Conservation (phyloP, 2,888 invertebrate genomes). For the Andrena bicolor region DNA sequence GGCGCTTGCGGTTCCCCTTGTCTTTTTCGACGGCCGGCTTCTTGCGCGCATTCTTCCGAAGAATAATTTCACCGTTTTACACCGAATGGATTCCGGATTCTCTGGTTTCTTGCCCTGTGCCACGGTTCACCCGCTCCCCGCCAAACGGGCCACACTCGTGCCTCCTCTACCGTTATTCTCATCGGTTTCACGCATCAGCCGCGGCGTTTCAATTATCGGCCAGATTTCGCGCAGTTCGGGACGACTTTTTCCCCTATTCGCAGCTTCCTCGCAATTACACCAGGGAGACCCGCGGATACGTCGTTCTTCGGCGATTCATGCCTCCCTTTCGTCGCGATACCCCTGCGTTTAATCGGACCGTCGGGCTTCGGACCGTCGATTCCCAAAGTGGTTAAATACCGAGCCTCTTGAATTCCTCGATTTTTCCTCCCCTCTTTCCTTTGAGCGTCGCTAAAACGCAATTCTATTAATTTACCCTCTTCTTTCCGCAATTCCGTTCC, state of each 20-base stretch:
- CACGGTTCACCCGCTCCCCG: not conserved
- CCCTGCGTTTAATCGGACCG: conserved; percentile 57
- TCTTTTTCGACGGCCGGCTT: conserved; percentile 32
- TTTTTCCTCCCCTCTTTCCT: conserved; percentile 6
- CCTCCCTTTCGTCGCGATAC: conserved; percentile 33
- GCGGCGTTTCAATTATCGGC: conserved; percentile 2
- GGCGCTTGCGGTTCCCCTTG: conserved; percentile 28
- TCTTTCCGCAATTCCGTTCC: not conserved
- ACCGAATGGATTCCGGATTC: conserved; percentile 21
- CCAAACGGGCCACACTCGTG: not conserved
- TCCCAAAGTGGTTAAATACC: conserved; percentile 30
- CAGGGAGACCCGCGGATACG: conserved; percentile 42
- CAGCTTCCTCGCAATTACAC: conserved; percentile 11
- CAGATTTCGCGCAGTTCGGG: not conserved
- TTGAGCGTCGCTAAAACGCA: conserved; percentile 21
- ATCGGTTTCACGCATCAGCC: not conserved
- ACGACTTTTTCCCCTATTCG: not conserved
- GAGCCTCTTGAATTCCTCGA: conserved; percentile 25
- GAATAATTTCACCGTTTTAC: conserved; percentile 31
- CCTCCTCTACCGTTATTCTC: not conserved
- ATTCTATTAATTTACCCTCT: conserved; percentile 38
- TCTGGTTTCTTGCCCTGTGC: not conserved
- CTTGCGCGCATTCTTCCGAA: conserved; percentile 32
- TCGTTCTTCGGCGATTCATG: conserved; percentile 40
- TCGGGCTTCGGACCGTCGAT: conserved; percentile 59